These are phyloP conservation scores for Colletes collaris DNA, from an alignment of 2,888 invertebrate species.

Conservation along the genomic window DNA sequence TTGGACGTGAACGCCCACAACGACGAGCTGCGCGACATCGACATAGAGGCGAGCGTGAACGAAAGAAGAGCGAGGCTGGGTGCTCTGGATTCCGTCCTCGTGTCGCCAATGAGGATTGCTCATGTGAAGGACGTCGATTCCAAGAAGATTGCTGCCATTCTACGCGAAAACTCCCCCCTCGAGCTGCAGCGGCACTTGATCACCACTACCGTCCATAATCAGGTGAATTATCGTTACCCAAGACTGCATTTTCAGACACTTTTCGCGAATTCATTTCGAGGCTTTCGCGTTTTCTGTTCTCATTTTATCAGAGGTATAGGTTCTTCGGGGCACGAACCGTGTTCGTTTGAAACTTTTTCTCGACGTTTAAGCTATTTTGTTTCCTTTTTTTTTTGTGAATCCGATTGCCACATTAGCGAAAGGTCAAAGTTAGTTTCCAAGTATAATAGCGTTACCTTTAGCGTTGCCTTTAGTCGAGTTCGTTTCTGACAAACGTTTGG, in stretches of 20 bases:
- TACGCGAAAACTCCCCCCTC: conserved; percentile 91
- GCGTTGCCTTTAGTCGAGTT: background rate
- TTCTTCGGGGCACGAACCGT: background rate
- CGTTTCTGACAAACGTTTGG: background rate
- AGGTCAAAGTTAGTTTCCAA: too few species aligned
- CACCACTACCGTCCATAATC: conserved; percentile 92
- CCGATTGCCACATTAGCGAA: too few species aligned
- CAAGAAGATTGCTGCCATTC: conserved; percentile 92
- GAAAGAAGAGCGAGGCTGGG: conserved; percentile 84
- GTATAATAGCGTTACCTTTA: too few species aligned
- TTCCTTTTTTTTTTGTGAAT: background rate
- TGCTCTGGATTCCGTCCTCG: conserved; percentile 88
- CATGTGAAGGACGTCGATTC: conserved; percentile 88
- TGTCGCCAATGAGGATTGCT: conserved; percentile 86
- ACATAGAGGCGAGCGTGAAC: conserved; percentile 71
- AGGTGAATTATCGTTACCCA: conserved; percentile 84
- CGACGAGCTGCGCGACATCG: conserved; percentile 71
- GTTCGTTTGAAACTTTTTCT: background rate
- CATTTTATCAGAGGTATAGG: too few species aligned
- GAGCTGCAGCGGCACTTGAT: conserved; percentile 93
- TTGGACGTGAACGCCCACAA: conserved; percentile 70
- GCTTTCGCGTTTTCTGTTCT: background rate
- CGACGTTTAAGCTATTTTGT: background rate
- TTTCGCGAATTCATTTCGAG: too few species aligned
- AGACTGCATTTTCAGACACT: too few species aligned